A percentile compares a stretch with the other conserved stretches of the same genome.
Conservation (phyloP, 2,888 invertebrate species). For the Scaeva pyrastri region DNA sequence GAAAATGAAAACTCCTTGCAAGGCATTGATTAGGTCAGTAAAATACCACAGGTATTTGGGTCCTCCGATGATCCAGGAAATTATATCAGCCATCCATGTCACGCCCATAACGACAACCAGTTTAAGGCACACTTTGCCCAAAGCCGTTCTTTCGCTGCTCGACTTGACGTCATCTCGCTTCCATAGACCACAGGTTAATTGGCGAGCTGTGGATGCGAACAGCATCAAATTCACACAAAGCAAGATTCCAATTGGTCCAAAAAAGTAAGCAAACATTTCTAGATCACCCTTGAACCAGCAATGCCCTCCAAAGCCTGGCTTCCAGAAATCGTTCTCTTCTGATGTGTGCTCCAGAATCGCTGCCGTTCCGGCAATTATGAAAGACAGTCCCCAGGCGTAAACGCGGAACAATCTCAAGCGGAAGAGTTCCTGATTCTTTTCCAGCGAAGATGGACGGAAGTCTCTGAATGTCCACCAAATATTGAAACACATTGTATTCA, state of each 20-base stretch:
- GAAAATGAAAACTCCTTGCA: constrained; percentile 95
- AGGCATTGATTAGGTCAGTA: constrained; percentile 93
- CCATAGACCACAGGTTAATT: constrained; percentile 94
- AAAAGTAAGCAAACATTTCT: constrained; percentile 93
- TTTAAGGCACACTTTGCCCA: constrained; percentile 93
- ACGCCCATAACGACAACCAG: constrained; percentile 93
- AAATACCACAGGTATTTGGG: constrained; percentile 92
- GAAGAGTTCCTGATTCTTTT: constrained; percentile 93
- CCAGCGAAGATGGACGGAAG: constrained; percentile 92
- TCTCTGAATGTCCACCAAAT: constrained; percentile 96
- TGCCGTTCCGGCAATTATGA: constrained; percentile 90
- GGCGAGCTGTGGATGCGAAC: constrained; percentile 92
- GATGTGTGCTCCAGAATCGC: constrained; percentile 89
- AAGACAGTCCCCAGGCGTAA: constrained; percentile 94
- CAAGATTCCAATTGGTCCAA: constrained; percentile 92
- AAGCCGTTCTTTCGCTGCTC: constrained; percentile 91
- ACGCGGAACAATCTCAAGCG: constrained; percentile 91
- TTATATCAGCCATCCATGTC: constrained; percentile 91
- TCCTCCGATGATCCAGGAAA: constrained; percentile 93
- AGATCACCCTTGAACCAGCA: constrained; percentile 94
- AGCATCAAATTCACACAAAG: constrained; percentile 91
- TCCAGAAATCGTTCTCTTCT: constrained; percentile 86
- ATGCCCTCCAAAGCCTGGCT: constrained; percentile 91
- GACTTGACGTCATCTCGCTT: constrained; percentile 95
- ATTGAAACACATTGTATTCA: constrained; percentile 97